Evolutionary conservation across 2,113 vertebrate genomes (phyloP).

Genomic region (Microtus oregoni): DNA sequence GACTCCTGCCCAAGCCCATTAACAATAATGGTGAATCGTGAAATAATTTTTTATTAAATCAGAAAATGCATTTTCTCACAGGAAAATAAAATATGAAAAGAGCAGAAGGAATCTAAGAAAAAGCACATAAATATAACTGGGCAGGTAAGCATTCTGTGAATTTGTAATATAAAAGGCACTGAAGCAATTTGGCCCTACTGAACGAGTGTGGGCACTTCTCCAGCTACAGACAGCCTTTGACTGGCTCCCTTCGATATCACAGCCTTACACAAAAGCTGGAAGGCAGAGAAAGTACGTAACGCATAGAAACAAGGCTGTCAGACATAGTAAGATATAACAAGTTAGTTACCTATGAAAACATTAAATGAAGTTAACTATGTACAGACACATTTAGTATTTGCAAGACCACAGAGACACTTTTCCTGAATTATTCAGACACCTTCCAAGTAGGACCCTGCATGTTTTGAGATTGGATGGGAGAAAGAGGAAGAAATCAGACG

Average conservation of each 20-base stretch:
- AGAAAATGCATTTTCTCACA: background rate
- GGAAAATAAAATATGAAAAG: background rate
- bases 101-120: constrained; percentile 12
- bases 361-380: background rate
- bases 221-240: background rate
- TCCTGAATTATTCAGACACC: background rate
- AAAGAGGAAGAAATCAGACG: background rate
- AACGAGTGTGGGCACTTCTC: background rate
- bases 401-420: background rate
- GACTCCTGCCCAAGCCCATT: too few relatives aligned
- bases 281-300: background rate
- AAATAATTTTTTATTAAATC: too few relatives aligned
- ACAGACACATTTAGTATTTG: background rate
- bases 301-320: background rate
- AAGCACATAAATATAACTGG: background rate
- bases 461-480: background rate
- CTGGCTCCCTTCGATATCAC: background rate
- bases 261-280: constrained; percentile 1
- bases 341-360: background rate
- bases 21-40: too few relatives aligned
- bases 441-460: background rate
- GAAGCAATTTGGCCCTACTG: background rate
- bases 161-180: background rate
- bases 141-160: constrained; percentile 1
- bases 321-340: background rate